A percentile compares a stretch with the other conserved stretches of the same genome.
These are phyloP conservation scores for Dinothrombium tinctorium DNA, from an alignment of 1,140 invertebrate genomes.

Conservation along the genomic window DNA sequence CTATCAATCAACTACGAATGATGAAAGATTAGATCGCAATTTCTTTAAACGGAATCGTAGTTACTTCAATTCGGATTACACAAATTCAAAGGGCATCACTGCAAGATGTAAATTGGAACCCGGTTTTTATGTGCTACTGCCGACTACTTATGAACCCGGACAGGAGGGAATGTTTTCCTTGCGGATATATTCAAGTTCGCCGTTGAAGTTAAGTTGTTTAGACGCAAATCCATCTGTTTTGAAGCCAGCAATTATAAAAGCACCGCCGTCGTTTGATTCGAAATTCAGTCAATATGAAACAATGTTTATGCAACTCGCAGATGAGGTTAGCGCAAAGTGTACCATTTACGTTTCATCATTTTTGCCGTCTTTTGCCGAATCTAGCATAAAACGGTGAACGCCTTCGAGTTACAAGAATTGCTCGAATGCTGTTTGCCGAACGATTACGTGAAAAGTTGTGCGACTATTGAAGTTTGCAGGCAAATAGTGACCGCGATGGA, in stretches of 20 bases:
- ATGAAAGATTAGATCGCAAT: slow-evolving; percentile 27
- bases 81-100: slow-evolving; percentile 62
- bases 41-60: slow-evolving; percentile 75
- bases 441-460: slow-evolving; percentile 80
- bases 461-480: slow-evolving; percentile 66
- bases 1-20: slow-evolving; percentile 24
- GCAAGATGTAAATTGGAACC: slow-evolving; percentile 48
- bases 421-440: slow-evolving; percentile 74
- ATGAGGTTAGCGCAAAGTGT: slow-evolving; percentile 25
- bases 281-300: slow-evolving; percentile 39
- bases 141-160: slow-evolving; percentile 71
- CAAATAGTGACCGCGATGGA: slow-evolving; percentile 69
- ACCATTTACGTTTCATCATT: background rate
- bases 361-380: background rate
- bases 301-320: slow-evolving; percentile 64
- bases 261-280: slow-evolving; percentile 15
- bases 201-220: slow-evolving; percentile 51
- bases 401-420: slow-evolving; percentile 71
- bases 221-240: slow-evolving; percentile 44
- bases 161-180: slow-evolving; percentile 65
- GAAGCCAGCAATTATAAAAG: slow-evolving; percentile 45
- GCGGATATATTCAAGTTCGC: slow-evolving; percentile 51
- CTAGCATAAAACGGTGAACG: slow-evolving; percentile 56
- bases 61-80: slow-evolving; percentile 67
- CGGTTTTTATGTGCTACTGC: slow-evolving; percentile 58